Evolutionary conservation across 2,888 invertebrate species (phyloP), one percentile per base, ranked within the genome.

Genomic region (Drosophila tanythrix): DNA sequence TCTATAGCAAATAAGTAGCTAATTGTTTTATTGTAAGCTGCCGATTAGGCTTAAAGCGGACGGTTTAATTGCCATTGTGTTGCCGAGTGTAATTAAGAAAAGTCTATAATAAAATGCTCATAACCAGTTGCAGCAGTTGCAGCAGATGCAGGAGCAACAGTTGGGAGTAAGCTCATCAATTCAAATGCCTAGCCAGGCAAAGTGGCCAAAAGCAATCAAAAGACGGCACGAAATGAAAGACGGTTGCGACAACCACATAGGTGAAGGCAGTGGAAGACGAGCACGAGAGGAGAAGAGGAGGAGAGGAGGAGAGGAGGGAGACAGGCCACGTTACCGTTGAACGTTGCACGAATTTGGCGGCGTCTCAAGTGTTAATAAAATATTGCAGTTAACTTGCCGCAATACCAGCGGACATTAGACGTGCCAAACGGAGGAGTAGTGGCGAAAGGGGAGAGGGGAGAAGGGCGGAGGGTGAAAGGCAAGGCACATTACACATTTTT

Each of bases 281-380:
- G 6, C 27, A 43, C 35, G 18, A 25, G 35, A n/a, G 25, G 33
- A 6, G 40, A 15, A 10, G 8, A 3, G 33, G 18, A 31, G 29
- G 18, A 36, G 4, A 15, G 63, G 11, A 11, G 43, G 53, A 6
- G 25, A 25, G 27, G 27, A 38, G 27, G 46, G 31, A n/a, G 33
- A 8, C 36, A 46, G 51, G 43, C 27, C 57, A 36, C 61, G 60
- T 31, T 62, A 65, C 56, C 53, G 76, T 64, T 71, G 79, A 51
- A 29, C 53, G 66, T 79, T 85, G 83, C 77, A 81, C 64, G 78
- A 72, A 60, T 79, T 87, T 79, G 79, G 81, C 83, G 83, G 84
- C 81, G 81, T 84, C 77, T 78, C 70, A 76, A 90, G 90, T 87
- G 89, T 90, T 87, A 87, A 90, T 81, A 87, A 87, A 87, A 89